Percentiles rank a stretch among this genome's conserved stretches.
Evolutionary conservation across 1,140 invertebrate species (phyloP).

Genomic region (Halesus radiatus): DNA sequence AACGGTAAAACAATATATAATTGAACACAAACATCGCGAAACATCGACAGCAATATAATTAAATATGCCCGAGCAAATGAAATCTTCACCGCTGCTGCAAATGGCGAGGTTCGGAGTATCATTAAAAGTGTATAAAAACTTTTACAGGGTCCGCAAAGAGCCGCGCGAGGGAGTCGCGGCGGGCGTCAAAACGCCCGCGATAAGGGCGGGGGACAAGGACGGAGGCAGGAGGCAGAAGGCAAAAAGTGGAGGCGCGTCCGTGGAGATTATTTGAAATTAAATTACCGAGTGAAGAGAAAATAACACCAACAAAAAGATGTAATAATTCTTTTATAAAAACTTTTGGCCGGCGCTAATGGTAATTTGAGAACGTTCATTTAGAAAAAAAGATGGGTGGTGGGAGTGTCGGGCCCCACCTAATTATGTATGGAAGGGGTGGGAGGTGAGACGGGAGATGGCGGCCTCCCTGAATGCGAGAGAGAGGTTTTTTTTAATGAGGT

Average conservation of each 20-base stretch:
- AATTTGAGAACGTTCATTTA: slow-evolving; percentile 58
- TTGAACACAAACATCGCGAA: slow-evolving; percentile 26
- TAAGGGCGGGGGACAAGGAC: slow-evolving; percentile 16
- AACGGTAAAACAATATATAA: slow-evolving; percentile 28
- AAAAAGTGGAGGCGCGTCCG: slow-evolving; percentile 3
- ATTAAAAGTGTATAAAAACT: slow-evolving; percentile 56
- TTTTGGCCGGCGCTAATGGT: slow-evolving; percentile 57
- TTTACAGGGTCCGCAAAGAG: slow-evolving; percentile 44
- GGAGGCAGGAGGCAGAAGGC: neutral
- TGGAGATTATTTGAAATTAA: slow-evolving; percentile 58
- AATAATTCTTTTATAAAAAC: slow-evolving; percentile 58
- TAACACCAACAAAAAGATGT: slow-evolving; percentile 57
- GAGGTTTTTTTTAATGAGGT: slow-evolving; percentile 48
- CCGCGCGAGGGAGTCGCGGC: slow-evolving; percentile 29
- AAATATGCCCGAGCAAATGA: slow-evolving; percentile 56
- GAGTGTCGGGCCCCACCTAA: slow-evolving; percentile 48
- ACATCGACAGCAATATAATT: slow-evolving; percentile 49
- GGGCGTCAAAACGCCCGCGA: slow-evolving; percentile 12
- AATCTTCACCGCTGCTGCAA: slow-evolving; percentile 53
- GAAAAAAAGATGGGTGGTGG: slow-evolving; percentile 39
- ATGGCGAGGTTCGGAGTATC: slow-evolving; percentile 53
- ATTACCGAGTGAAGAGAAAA: slow-evolving; percentile 56
- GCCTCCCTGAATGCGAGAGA: slow-evolving; percentile 7
- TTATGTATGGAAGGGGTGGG: slow-evolving; percentile 48
- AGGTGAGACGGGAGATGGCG: slow-evolving; percentile 35